A percentile compares a stretch with the other conserved stretches of the same genome.
Evolutionary conservation across 1,140 invertebrate species (phyloP).

Genomic region (Cydia splendana): DNA sequence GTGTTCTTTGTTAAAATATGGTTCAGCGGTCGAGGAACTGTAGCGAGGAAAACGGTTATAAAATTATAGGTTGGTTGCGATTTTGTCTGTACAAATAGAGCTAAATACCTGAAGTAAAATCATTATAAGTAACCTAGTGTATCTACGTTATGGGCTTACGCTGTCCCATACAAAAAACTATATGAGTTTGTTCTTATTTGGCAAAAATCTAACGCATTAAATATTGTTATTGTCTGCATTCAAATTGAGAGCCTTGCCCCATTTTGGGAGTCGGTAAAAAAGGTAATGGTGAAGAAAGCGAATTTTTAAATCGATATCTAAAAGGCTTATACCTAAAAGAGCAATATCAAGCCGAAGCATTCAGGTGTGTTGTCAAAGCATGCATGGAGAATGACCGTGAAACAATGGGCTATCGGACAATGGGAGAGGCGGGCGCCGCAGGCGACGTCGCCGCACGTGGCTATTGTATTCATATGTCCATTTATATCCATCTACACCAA

Average conservation of each 20-base stretch:
- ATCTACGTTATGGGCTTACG: too few relatives aligned
- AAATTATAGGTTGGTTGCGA: background rate
- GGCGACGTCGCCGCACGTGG: constrained; percentile 57
- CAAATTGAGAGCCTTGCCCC: background rate
- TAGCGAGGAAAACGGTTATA: constrained; percentile 1
- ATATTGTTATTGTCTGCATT: background rate
- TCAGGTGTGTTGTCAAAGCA: constrained; percentile 51
- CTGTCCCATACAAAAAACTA: too few relatives aligned
- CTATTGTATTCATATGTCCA: constrained; percentile 60
- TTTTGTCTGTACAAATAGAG: background rate
- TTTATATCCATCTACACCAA: constrained; percentile 35
- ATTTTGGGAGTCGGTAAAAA: background rate
- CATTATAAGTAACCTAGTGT: too few relatives aligned
- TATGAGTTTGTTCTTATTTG: too few relatives aligned
- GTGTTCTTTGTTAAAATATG: constrained; percentile 44
- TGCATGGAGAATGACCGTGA: constrained; percentile 64
- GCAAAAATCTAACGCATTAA: too few relatives aligned
- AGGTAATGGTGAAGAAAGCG: background rate
- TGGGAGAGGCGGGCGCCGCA: constrained; percentile 41
- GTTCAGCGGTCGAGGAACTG: constrained; percentile 1
- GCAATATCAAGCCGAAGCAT: background rate
- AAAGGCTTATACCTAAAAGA: constrained; percentile 10
- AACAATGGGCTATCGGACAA: constrained; percentile 67
- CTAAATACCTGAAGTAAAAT: too few relatives aligned
- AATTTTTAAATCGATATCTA: constrained; percentile 2